phyloP scores from a whole-genome alignment of 2,888 invertebrate genomes.

The Tiliacea citrago region DNA sequence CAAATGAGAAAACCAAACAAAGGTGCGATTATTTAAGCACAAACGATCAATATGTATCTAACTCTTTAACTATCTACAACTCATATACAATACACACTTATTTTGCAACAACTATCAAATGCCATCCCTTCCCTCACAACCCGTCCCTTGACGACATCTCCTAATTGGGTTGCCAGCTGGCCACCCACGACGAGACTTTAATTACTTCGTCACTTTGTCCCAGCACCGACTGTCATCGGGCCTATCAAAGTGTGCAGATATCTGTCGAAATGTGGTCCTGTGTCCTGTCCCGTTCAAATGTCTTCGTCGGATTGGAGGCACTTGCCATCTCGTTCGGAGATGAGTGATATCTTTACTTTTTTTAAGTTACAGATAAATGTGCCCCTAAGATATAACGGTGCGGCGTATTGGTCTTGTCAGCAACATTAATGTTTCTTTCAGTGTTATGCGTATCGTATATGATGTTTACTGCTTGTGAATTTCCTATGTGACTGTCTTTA shows the following conservation, averaged over 20 bases:
- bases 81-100: not conserved
- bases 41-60: not conserved
- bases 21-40: not conserved
- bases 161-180: constrained; percentile 44
- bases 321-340: constrained; percentile 46
- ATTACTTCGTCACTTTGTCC: constrained; percentile 47
- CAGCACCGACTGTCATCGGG: constrained; percentile 48
- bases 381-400: not conserved
- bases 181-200: constrained; percentile 56
- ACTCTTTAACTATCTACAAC: not conserved
- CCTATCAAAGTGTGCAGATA: constrained; percentile 56
- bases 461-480: not conserved
- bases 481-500: not conserved
- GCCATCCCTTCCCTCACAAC: not conserved
- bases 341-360: constrained; percentile 42
- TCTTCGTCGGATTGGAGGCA: constrained; percentile 25
- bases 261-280: constrained; percentile 22
- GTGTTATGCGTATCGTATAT: not conserved
- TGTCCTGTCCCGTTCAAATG: constrained; percentile 3
- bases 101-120: not conserved
- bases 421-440: not conserved
- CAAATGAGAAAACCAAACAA: too few relatives aligned
- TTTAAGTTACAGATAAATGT: constrained; percentile 24
- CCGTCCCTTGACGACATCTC: constrained; percentile 24
- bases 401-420: not conserved